Conservation (phyloP, 2,888 invertebrate genomes). For the Calameuta idolon region DNA sequence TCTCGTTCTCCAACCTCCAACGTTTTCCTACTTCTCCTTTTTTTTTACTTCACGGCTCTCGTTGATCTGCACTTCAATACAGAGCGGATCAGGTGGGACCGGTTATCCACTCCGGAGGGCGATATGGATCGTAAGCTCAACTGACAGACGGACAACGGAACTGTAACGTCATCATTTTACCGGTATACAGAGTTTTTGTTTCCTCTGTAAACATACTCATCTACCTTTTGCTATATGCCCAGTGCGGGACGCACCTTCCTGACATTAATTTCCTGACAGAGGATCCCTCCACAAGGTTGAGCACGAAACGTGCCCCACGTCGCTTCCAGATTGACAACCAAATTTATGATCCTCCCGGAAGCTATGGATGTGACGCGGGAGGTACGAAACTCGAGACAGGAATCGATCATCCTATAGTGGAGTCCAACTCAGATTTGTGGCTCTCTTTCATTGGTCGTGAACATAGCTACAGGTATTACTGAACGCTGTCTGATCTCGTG, state of each 20-base stretch:
- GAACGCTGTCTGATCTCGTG: conserved; percentile 1
- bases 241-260: too few species aligned
- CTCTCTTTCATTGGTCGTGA: conserved; percentile 1
- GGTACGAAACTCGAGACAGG: conserved; percentile 32
- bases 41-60: conserved; percentile 1
- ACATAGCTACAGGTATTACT: too few species aligned
- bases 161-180: conserved; percentile 47
- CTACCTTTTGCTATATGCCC: too few species aligned
- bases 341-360: too few species aligned
- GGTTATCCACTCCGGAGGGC: conserved; percentile 43
- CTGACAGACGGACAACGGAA: conserved; percentile 42
- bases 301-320: too few species aligned
- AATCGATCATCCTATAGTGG: conserved; percentile 36
- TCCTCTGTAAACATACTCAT: conserved; percentile 24
- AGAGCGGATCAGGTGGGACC: conserved; percentile 25
- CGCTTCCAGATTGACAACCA: too few species aligned
- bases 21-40: not conserved
- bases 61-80: conserved; percentile 31
- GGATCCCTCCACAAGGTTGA: too few species aligned
- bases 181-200: conserved; percentile 33
- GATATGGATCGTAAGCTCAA: conserved; percentile 35
- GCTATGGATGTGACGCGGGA: too few species aligned
- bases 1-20: not conserved
- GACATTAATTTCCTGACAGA: too few species aligned
- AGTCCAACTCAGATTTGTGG: conserved; percentile 22